A percentile compares a stretch with the other conserved stretches of the same genome.
phyloP scores from a whole-genome alignment of 2,797 vertebrate species.

The Alcedo quadribrachys region DNA sequence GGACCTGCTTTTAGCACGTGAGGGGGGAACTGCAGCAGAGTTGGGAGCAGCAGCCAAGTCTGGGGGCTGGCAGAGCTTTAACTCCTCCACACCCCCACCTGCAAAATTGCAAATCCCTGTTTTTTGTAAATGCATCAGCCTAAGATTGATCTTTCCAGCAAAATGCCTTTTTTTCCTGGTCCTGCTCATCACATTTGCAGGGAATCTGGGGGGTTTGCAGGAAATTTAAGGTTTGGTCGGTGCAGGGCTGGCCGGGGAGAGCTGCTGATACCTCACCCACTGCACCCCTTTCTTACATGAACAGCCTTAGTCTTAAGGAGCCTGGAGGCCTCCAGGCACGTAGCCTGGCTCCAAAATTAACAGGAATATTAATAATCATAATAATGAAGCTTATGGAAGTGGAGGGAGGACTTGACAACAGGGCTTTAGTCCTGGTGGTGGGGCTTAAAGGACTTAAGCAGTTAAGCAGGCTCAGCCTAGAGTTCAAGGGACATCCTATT shows the following conservation, averaged over 20 bases:
- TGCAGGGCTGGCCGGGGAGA: fast-evolving
- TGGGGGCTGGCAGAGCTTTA: background rate
- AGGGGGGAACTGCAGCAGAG: background rate
- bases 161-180: fast-evolving
- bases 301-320: background rate
- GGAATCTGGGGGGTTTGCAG: background rate
- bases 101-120: background rate
- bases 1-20: fast-evolving
- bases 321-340: background rate
- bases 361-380: constrained; percentile 24
- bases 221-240: background rate
- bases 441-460: constrained; percentile 3
- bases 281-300: background rate
- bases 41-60: fast-evolving
- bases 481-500: constrained; percentile 15
- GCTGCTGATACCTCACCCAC: background rate
- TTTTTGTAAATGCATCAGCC: background rate
- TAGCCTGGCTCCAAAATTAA: background rate
- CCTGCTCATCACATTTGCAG: fast-evolving
- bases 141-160: background rate
- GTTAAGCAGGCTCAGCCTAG: constrained; percentile 40
- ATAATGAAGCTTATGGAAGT: background rate
- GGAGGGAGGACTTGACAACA: background rate
- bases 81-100: background rate
- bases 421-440: background rate